phyloP scores from a whole-genome alignment of 2,797 vertebrate genomes.

The Pyrocephalus nanus region DNA sequence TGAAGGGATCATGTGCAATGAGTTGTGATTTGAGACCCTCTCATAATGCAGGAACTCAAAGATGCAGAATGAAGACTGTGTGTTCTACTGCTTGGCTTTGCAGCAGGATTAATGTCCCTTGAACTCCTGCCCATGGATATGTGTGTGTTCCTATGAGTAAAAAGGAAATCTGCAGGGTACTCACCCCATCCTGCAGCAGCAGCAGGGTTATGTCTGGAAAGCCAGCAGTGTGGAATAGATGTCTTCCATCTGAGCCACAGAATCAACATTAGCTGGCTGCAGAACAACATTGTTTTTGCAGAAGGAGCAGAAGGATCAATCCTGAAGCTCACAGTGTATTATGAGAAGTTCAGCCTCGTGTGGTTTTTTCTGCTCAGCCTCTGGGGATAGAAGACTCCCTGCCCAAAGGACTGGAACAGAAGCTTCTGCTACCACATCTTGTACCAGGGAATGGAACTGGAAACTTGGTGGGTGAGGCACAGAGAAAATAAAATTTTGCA shows the following conservation, averaged over 20 bases:
- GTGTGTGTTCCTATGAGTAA: neutral
- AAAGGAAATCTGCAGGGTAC: neutral
- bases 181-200: neutral
- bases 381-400: neutral
- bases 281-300: neutral
- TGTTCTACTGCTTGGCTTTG: neutral
- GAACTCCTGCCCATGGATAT: neutral
- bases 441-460: neutral
- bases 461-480: too few relatives aligned
- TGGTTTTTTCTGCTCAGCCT: neutral
- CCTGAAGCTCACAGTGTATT: neutral
- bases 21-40: neutral
- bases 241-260: neutral
- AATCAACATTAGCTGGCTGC: neutral
- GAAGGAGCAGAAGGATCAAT: neutral
- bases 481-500: too few relatives aligned
- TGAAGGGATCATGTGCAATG: neutral
- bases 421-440: neutral
- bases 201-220: neutral
- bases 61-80: neutral
- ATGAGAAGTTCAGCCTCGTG: neutral
- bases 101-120: neutral
- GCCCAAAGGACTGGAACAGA: neutral
- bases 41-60: neutral
- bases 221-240: neutral